These are phyloP conservation scores for Drosophila engyochracea DNA, from an alignment of 2,888 invertebrate species.

Conservation along the genomic window DNA sequence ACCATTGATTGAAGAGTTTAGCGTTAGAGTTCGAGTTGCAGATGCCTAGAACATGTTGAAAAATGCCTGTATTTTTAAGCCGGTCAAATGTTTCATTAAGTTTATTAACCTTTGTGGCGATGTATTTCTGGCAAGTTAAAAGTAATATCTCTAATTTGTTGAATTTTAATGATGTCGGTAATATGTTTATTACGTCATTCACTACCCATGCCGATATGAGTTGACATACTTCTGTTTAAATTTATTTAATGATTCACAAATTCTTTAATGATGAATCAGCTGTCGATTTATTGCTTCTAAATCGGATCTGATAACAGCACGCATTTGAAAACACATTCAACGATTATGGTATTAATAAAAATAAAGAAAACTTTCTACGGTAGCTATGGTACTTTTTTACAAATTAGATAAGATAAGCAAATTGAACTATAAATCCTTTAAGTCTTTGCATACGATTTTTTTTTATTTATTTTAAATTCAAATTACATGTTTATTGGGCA, in stretches of 20 bases:
- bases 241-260: background rate
- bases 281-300: background rate
- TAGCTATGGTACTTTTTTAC: too few species aligned
- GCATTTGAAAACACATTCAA: background rate
- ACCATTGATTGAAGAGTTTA: constrained; percentile 1
- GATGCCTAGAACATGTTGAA: background rate
- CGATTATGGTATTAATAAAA: background rate
- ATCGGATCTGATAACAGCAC: background rate
- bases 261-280: background rate
- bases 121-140: background rate
- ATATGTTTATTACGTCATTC: background rate
- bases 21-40: background rate
- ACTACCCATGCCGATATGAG: background rate
- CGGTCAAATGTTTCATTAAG: background rate
- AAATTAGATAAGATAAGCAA: too few species aligned
- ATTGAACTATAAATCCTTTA: background rate
- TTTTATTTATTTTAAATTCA: background rate
- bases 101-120: background rate
- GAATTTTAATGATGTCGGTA: background rate
- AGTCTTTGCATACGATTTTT: background rate
- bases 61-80: background rate
- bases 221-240: background rate
- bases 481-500: background rate
- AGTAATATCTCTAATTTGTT: background rate
- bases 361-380: background rate